Evolutionary conservation across 2,113 vertebrate species (phyloP), one percentile per base, ranked within the genome.

Genomic region (Notothenia coriiceps): DNA sequence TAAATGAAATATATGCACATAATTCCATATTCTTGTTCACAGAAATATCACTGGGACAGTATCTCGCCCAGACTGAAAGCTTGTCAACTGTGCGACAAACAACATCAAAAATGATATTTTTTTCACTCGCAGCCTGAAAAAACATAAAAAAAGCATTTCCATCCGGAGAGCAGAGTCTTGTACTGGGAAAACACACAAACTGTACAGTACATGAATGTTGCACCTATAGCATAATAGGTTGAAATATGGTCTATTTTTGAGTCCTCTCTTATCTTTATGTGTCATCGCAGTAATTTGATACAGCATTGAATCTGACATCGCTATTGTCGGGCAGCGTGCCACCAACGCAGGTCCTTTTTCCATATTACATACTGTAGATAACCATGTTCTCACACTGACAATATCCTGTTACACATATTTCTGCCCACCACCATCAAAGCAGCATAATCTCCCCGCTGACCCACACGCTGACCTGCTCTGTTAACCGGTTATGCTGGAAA

Each of bases 401-500:
- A 64, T 61, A 68, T 85, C 84, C 70, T 25, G 22, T 64, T 73
- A 67, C 75, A 57, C 72, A 50, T 61, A 70, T 80, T 86, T 83
- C 68, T 80, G 50, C 51, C 47, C 25, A 5, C 77, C 47, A 11
- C 55, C 78, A 82, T 88, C 72, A 73, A 62, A 74, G 82, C 50
- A 18, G 54, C 55, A 66, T 87, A 77, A 87, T 90, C 86, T 82
- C 71, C 20, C 5, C 2, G 17, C 11, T 87, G 86, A 90, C 89
- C 89, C 87, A 40, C 43, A 10, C 49, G 69, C 76, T 77, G 83
- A 89, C 88, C 91, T 56, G 66, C 64, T 82, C 76, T 66, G 73
- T 91, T 87, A 86, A 80, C 65, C 17, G 80, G 86, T 88, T 88
- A 70, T 51, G 68, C 60, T 44, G 85, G 82, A 82, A 86, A 86